These are phyloP conservation scores for Arvicanthis niloticus DNA, from an alignment of 2,113 vertebrate genomes.

Conservation along the genomic window DNA sequence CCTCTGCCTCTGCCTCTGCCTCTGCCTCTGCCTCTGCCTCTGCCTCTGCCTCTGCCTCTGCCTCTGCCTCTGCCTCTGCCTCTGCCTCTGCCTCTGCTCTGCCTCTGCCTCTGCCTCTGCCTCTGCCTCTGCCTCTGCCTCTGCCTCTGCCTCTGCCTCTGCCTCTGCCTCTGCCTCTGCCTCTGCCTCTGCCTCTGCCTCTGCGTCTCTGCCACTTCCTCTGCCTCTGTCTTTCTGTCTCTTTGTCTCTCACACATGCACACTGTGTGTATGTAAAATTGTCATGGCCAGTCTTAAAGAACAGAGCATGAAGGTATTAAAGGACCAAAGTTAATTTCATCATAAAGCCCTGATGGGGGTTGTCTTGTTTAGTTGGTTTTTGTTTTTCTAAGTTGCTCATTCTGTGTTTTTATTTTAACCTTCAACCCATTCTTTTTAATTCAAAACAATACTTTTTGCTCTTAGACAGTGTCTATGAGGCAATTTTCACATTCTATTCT, in stretches of 20 bases:
- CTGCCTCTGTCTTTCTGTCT: neutral
- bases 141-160: neutral
- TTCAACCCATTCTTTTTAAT: neutral
- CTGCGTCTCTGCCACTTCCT: no score
- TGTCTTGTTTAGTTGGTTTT: neutral
- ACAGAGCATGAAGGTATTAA: slow-evolving; percentile 9
- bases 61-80: neutral
- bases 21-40: no score
- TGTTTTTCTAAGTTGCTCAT: neutral
- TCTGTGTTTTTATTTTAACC: neutral
- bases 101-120: neutral
- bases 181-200: neutral
- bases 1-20: no score
- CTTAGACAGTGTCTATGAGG: neutral
- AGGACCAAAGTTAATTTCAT: neutral
- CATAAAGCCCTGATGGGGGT: neutral
- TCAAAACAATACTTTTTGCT: neutral
- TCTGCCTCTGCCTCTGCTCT: neutral
- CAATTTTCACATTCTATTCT: neutral
- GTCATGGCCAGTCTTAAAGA: neutral
- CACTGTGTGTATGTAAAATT: neutral
- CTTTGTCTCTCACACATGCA: neutral
- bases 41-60: no score
- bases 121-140: neutral
- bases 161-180: neutral